These are phyloP conservation scores for Apis florea DNA, from an alignment of 1,140 invertebrate species.

Conservation along the genomic window DNA sequence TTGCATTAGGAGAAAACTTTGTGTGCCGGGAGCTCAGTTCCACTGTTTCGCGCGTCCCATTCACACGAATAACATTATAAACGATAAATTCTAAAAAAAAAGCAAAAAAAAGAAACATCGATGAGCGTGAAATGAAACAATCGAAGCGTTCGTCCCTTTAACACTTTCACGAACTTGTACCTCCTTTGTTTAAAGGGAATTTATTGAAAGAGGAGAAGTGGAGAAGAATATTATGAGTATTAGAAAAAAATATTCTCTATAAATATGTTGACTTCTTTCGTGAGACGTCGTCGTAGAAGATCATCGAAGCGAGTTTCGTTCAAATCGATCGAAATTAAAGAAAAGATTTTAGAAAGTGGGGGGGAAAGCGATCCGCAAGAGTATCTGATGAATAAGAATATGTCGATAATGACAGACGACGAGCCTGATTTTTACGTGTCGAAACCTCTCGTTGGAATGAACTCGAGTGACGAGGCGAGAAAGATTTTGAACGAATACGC, in stretches of 20 bases:
- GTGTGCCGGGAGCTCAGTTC: conserved; percentile 42
- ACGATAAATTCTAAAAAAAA: neutral
- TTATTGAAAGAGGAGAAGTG: too few species aligned
- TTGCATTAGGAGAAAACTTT: conserved; percentile 38
- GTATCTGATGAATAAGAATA: conserved; percentile 39
- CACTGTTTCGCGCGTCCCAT: conserved; percentile 37
- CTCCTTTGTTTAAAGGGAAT: neutral
- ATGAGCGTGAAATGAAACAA: neutral
- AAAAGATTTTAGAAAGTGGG: neutral
- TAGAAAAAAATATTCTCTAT: too few species aligned
- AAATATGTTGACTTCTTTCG: conserved; percentile 21
- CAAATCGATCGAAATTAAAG: neutral
- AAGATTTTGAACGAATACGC: too few species aligned
- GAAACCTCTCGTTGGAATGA: neutral
- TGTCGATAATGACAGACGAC: conserved; percentile 66
- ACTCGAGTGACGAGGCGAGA: neutral
- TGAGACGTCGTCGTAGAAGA: conserved; percentile 5
- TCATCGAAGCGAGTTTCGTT: neutral
- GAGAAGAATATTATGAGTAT: neutral
- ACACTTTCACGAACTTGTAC: too few species aligned
- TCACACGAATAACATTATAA: conserved; percentile 14
- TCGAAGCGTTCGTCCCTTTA: too few species aligned
- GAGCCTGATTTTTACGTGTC: conserved; percentile 23
- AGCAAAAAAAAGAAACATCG: neutral
- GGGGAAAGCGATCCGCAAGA: neutral